These are phyloP conservation scores for Hoplias malabaricus DNA, from an alignment of 2,113 vertebrate genomes.

Conservation along the genomic window DNA sequence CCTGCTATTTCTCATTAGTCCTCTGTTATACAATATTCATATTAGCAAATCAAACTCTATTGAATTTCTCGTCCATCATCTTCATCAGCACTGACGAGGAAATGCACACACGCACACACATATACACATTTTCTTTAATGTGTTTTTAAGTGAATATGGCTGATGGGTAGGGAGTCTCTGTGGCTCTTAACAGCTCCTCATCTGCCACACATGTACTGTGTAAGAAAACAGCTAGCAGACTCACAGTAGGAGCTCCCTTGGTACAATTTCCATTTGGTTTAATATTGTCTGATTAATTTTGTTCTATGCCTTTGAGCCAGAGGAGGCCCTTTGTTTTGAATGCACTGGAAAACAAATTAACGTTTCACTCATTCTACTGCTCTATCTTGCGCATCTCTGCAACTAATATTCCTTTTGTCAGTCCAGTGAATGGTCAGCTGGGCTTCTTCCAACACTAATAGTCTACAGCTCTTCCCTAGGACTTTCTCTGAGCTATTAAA, in stretches of 20 bases:
- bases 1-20: conserved; percentile 26
- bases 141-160: conserved; percentile 3
- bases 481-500: conserved; percentile 18
- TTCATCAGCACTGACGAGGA: conserved; percentile 4
- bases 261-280: not conserved
- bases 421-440: not conserved
- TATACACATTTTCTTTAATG: conserved; percentile 7
- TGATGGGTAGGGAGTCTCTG: not conserved
- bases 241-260: not conserved
- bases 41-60: conserved; percentile 17
- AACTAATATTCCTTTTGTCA: not conserved
- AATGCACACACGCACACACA: conserved; percentile 2
- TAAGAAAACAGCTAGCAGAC: not conserved
- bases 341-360: not conserved
- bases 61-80: conserved; percentile 21
- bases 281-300: conserved; percentile 8
- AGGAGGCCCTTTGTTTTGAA: not conserved
- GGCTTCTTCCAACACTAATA: not conserved
- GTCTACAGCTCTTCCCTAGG: not conserved
- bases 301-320: not conserved
- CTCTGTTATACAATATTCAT: conserved; percentile 33
- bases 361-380: not conserved
- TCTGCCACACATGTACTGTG: not conserved
- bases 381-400: not conserved
- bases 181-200: not conserved